Base-by-base conservation (phyloP, 2,113 vertebrate genomes). In the Psettodes erumei region DNA sequence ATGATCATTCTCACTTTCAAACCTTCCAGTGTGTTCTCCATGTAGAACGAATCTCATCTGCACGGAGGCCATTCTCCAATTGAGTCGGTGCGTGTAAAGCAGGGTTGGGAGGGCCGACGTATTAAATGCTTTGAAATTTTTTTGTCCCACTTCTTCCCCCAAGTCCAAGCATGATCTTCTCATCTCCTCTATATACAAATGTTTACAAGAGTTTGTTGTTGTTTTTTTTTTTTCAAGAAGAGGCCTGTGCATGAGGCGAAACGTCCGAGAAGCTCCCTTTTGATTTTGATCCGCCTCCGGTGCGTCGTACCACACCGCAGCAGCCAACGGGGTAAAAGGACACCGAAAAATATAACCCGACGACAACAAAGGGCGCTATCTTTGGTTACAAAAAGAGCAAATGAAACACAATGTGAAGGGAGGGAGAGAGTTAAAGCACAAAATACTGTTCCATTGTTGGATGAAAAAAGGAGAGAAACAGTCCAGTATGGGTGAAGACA, bases 301-400 rank as follows among this genome's bases (percentile, higher is more conserved):
- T 38, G 40, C 8, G 7, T 72, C 30, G 18, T 43, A 51, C 80
- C 73, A 81, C 87, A 90, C 88, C 91, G 91, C 89, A 85, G 79
- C 87, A 90, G 85, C 82, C 72, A 0, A 28, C n/a, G 27, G 35
- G 30, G 47, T 38, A 48, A 47, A 42, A 43, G 25, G 8, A 68
- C 84, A 75, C 13, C 1, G 32, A 59, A 37, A 53, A 56, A 77
- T 87, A 88, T 79, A 90, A 91, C 88, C 93, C 83, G 6, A 70
- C 78, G 90, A 65, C 91, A 89, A 91, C 89, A 54, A 87, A 86
- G 90, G 93, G 90, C 85, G 93, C 93, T 88, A 93, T 97, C 96
- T 98, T 98, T 97, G 96, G 97, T 98, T 96, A 98, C 96, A 94
- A 94, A 91, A 94, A 95, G 88, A 94, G 93, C 91, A 93, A 90